These are phyloP conservation scores for Eupithecia inturbata DNA, from an alignment of 2,888 invertebrate genomes.

Conservation along the genomic window DNA sequence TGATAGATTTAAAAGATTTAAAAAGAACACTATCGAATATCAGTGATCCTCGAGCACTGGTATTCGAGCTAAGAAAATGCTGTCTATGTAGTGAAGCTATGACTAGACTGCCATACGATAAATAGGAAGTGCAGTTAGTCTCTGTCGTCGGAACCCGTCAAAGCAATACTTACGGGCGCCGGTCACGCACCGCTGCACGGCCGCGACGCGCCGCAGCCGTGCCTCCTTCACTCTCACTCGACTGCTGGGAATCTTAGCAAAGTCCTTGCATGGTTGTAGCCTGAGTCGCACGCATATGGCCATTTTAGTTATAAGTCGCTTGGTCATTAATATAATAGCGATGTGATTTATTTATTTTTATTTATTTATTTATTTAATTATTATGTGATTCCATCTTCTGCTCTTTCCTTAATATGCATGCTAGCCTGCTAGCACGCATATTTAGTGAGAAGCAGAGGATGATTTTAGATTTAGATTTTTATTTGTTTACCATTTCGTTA, in stretches of 20 bases:
- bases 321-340: no score
- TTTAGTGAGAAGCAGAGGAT: neutral
- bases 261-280: no score
- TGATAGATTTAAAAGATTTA: no score
- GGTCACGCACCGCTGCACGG: slow-evolving; percentile 59
- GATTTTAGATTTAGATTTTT: no score
- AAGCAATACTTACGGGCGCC: slow-evolving; percentile 63
- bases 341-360: neutral
- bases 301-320: no score
- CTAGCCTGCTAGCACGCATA: neutral
- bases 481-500: no score
- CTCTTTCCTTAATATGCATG: no score
- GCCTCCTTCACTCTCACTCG: slow-evolving; percentile 42
- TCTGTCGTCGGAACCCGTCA: slow-evolving; percentile 57
- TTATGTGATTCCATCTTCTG: no score
- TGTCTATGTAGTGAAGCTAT: neutral
- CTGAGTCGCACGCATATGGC: neutral
- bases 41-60: no score
- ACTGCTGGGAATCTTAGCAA: neutral
- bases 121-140: slow-evolving; percentile 47
- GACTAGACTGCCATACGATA: neutral
- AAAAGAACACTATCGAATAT: no score
- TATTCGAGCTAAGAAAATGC: neutral
- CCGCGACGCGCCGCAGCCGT: slow-evolving; percentile 39
- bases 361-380: no score